These are phyloP conservation scores for Limnephilus lunatus DNA, from an alignment of 2,888 invertebrate species.

Conservation along the genomic window DNA sequence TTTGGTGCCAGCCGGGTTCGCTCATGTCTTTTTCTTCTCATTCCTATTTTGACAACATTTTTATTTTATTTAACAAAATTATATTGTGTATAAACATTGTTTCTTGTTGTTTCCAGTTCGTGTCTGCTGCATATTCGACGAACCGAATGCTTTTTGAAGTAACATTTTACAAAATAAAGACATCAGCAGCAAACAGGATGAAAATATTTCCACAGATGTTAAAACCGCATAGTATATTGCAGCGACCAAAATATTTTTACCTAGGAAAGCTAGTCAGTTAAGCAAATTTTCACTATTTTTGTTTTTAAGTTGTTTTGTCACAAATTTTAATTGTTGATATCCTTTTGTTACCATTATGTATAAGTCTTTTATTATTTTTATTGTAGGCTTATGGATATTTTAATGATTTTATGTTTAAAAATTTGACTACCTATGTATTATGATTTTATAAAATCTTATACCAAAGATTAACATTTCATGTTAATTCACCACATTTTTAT, in stretches of 20 bases:
- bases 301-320: conserved; percentile 45
- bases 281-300: conserved; percentile 61
- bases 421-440: not conserved
- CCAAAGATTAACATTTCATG: not conserved
- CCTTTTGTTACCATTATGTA: conserved; percentile 9
- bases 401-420: not conserved
- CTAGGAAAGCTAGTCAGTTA: conserved; percentile 66
- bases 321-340: conserved; percentile 17
- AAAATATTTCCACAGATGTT: conserved; percentile 36
- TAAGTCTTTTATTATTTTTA: conserved; percentile 20
- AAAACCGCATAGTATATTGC: conserved; percentile 55
- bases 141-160: not conserved
- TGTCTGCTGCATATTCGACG: conserved; percentile 15
- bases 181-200: conserved; percentile 25
- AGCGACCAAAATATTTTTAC: conserved; percentile 65
- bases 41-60: too few relatives aligned
- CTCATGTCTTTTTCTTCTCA: too few relatives aligned
- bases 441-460: not conserved
- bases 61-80: too few relatives aligned
- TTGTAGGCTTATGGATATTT: not conserved
- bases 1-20: too few relatives aligned
- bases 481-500: not conserved
- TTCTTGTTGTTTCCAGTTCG: conserved; percentile 11
- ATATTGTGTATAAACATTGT: not conserved
- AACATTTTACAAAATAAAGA: not conserved